Conservation (phyloP, 1,140 invertebrate genomes). For the Cyclina sinensis region DNA sequence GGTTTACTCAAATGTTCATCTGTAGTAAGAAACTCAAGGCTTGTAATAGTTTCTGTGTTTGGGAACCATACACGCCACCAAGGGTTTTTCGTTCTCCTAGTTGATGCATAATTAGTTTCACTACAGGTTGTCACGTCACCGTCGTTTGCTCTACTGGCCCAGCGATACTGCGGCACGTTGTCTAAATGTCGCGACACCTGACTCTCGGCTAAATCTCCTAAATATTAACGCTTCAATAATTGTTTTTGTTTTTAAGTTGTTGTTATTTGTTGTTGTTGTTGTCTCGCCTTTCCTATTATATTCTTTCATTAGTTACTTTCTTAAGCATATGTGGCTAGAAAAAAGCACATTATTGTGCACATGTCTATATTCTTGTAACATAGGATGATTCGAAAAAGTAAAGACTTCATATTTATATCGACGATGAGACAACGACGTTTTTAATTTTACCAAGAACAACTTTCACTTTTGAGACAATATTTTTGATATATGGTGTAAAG, state of each 20-base stretch:
- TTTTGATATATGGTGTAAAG: neutral
- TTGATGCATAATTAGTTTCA: neutral
- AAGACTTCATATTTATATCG: no score
- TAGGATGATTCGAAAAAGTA: neutral
- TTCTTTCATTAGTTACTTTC: no score
- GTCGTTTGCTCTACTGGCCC: neutral
- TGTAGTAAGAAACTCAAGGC: neutral
- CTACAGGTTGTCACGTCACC: conserved; percentile 1
- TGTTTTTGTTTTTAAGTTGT: neutral
- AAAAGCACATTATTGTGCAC: no score
- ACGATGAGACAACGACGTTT: no score
- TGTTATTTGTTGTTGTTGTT: no score
- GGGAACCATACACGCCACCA: neutral
- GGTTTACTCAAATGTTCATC: neutral
- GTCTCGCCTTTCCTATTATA: no score
- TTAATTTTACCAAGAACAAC: no score
- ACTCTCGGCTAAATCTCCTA: neutral
- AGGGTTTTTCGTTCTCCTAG: neutral
- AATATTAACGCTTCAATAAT: neutral
- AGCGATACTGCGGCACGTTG: neutral
- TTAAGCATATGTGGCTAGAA: no score
- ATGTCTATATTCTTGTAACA: no score
- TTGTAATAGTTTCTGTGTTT: neutral
- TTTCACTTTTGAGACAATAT: neutral
- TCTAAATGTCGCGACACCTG: neutral